phyloP scores from a whole-genome alignment of 2,888 invertebrate genomes.

The Athalia cordata region DNA sequence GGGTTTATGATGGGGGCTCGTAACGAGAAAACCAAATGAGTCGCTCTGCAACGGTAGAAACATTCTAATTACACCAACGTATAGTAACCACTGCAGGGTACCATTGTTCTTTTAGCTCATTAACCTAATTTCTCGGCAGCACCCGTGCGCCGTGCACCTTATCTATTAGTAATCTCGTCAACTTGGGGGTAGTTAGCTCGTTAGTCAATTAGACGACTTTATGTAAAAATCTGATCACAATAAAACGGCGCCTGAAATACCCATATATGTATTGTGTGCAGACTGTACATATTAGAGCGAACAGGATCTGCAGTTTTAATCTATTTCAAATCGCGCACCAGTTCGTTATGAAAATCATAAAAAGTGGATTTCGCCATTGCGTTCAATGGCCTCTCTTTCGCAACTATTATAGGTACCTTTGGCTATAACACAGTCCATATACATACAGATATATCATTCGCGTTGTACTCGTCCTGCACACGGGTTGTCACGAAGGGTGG shows the following conservation, averaged over 20 bases:
- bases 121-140: background rate
- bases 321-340: too few relatives aligned
- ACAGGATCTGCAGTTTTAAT: too few relatives aligned
- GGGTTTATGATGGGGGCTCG: background rate
- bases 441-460: background rate
- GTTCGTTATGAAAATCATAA: too few relatives aligned
- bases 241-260: too few relatives aligned
- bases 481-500: conserved; percentile 34
- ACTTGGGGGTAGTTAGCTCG: too few relatives aligned
- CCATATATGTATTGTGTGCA: too few relatives aligned
- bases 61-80: conserved; percentile 17
- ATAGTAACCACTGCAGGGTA: background rate
- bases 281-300: too few relatives aligned
- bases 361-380: background rate
- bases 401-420: background rate
- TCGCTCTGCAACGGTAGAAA: background rate
- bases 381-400: conserved; percentile 21
- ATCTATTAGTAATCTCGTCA: too few relatives aligned
- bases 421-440: background rate
- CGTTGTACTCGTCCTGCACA: background rate
- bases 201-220: too few relatives aligned
- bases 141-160: too few relatives aligned
- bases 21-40: background rate
- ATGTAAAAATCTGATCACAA: too few relatives aligned
- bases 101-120: background rate